These are phyloP conservation scores for Paramormyrops kingsleyae DNA, from an alignment of 2,113 vertebrate species.

Conservation along the genomic window DNA sequence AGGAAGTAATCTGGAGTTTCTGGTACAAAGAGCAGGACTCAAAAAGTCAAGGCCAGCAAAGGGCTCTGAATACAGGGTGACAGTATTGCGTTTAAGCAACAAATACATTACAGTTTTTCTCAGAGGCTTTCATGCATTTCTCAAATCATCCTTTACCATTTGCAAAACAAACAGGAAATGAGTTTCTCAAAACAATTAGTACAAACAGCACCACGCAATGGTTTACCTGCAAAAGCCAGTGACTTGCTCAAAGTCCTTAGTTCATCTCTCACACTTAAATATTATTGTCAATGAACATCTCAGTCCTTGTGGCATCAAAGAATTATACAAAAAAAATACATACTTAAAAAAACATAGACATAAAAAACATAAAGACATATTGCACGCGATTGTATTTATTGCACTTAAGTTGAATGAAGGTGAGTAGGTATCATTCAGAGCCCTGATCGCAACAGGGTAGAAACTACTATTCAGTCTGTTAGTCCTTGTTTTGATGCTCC, in stretches of 20 bases:
- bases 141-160: background rate
- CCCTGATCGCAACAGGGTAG: no score
- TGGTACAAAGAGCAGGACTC: background rate
- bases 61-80: background rate
- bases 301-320: background rate
- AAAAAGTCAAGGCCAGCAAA: background rate
- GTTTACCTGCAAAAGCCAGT: background rate
- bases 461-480: no score
- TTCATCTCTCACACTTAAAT: background rate
- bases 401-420: no score
- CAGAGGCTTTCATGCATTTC: background rate
- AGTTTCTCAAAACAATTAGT: background rate
- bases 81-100: background rate
- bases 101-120: background rate
- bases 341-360: no score
- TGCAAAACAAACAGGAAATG: background rate
- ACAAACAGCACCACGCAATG: background rate
- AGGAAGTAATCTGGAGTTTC: background rate
- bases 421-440: no score
- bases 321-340: no score
- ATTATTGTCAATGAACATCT: background rate
- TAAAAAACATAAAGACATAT: no score
- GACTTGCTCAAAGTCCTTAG: background rate
- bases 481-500: no score
- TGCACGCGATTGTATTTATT: no score